These are phyloP conservation scores for Daphoenositta chrysoptera DNA, from an alignment of 2,113 vertebrate species.

Conservation along the genomic window DNA sequence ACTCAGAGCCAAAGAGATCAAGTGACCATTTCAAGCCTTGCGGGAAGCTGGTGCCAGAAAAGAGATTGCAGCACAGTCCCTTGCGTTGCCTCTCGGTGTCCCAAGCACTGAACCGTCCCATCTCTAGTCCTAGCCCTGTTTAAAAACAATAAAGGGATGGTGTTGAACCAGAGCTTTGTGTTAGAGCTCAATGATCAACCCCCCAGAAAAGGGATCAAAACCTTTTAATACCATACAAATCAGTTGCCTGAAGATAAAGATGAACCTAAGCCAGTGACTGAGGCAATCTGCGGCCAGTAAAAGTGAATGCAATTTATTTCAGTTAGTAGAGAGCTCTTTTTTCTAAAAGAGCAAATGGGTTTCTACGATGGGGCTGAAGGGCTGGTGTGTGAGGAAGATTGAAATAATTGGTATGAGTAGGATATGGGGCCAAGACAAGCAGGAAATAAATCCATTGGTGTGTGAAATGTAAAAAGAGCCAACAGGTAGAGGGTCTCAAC, in stretches of 20 bases:
- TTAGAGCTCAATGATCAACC: not conserved
- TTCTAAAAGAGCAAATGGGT: not conserved
- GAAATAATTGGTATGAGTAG: not conserved
- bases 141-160: not conserved
- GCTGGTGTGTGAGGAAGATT: not conserved
- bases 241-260: not conserved
- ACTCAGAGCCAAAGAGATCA: not conserved
- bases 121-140: not conserved
- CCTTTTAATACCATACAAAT: not conserved
- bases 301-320: not conserved
- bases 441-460: not conserved
- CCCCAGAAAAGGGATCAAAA: not conserved
- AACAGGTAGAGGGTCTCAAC: not conserved
- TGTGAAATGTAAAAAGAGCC: not conserved
- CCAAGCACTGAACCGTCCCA: not conserved
- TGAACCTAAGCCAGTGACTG: not conserved
- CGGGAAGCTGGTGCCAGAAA: not conserved
- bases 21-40: constrained; percentile 11
- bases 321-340: not conserved
- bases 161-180: not conserved
- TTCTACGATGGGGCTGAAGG: not conserved
- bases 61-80: not conserved
- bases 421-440: not conserved
- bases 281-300: not conserved
- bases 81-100: not conserved